These are phyloP conservation scores for Sylvilagus floridanus DNA, from an alignment of 2,797 vertebrate species.

Conservation along the genomic window DNA sequence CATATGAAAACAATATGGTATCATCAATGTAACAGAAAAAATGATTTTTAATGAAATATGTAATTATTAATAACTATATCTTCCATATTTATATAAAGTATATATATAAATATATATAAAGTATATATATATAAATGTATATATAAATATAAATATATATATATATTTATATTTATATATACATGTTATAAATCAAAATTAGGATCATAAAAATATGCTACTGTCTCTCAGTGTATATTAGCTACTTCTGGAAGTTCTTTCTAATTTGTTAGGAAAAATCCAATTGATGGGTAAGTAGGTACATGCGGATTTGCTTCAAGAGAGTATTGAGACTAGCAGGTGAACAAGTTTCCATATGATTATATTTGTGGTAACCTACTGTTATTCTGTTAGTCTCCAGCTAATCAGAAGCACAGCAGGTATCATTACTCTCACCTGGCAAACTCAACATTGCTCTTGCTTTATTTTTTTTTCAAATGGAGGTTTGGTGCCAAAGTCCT, in stretches of 20 bases:
- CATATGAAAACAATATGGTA: not conserved
- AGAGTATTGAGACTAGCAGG: not conserved
- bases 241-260: not conserved
- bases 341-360: not conserved
- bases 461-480: not conserved
- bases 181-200: not conserved
- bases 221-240: not conserved
- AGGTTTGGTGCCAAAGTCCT: not conserved
- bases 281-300: not conserved
- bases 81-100: no score
- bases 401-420: not conserved
- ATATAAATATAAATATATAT: no score
- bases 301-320: not conserved
- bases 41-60: not conserved
- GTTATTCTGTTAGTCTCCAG: not conserved
- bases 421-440: not conserved
- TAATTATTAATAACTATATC: not conserved
- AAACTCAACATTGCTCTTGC: not conserved
- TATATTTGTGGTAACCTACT: not conserved
- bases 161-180: no score
- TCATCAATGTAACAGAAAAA: not conserved
- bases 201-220: not conserved
- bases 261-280: not conserved
- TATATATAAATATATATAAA: no score
- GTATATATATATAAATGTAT: no score